A percentile compares a stretch with the other conserved stretches of the same genome.
These are phyloP conservation scores for Leistus spinibarbis DNA, from an alignment of 2,888 invertebrate genomes.

Conservation along the genomic window DNA sequence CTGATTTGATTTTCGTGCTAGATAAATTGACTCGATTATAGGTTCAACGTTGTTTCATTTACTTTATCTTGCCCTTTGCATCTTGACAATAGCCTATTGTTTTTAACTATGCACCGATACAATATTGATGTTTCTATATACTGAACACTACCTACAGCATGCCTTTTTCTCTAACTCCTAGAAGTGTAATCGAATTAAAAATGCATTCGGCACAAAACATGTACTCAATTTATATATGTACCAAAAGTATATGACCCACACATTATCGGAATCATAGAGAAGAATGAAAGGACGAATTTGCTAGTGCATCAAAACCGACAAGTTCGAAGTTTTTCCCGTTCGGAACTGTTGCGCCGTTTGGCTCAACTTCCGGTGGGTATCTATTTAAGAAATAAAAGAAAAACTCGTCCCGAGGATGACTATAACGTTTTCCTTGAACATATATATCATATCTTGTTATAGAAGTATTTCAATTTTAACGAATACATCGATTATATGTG, in stretches of 20 bases:
- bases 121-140: neutral
- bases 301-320: conserved; percentile 26
- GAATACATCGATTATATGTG: neutral
- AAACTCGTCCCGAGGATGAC: neutral
- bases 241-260: too few species aligned
- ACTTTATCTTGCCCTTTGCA: neutral
- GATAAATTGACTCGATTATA: conserved; percentile 1
- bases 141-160: neutral
- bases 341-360: conserved; percentile 29
- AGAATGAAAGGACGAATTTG: conserved; percentile 20
- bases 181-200: too few species aligned
- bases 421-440: neutral
- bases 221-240: too few species aligned
- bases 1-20: neutral
- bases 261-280: too few species aligned
- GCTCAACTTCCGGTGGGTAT: neutral
- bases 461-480: neutral
- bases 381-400: neutral
- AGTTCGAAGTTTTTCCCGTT: conserved; percentile 24
- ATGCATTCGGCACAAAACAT: too few species aligned
- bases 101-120: neutral
- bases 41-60: neutral
- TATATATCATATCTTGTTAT: neutral
- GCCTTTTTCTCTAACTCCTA: too few species aligned
- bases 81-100: neutral